Base-by-base conservation (phyloP, 2,113 vertebrate genomes). In the Cepphus grylle region DNA sequence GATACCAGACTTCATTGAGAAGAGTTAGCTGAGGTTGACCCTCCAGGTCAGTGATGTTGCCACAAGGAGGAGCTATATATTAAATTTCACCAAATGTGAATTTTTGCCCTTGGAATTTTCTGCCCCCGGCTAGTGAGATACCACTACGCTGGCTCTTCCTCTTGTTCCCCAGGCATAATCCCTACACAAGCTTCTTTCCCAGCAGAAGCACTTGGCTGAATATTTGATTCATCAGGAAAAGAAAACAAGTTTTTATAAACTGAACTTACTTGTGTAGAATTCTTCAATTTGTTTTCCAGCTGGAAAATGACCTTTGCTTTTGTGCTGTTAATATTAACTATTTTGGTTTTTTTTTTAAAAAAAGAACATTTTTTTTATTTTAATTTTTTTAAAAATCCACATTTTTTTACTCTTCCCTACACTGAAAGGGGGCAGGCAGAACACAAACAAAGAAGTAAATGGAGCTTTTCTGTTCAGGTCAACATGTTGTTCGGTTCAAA, bases 41-140 rank as follows among this genome's bases (percentile, higher is more conserved):
- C 19, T 67, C 40, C 65, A 52, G n/a, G 32, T 63, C 52, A 91
- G 52, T 81, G 38, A 40, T 25, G 42, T n/a, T 34, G 34, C 73
- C 91, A 89, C 91, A 87, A 61, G 96, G 86, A 97, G 77, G 78
- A 94, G 81, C 86, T 91, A 43, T 20, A 19, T 36, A 43, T 85
- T 49, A 89, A 89, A 59, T 6, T 47, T 43, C 36, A 70, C 3
- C 32, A 81, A 55, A 83, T 4, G 5, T 2, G 20, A 19, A 18
- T 8, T 58, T 90, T 89, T 89, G 18, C 34, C 23, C 29, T 36
- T 6, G 50, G 7, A 47, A 65, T 84, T 86, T 79, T 40, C 38
- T 86, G 45, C 13, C 21, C 29, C 0, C 0, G 6, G n/a, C 21
- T 63, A 12, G 19, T 36, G 43, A 85, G 38, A 13, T 76, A 30